Evolutionary conservation across 1,140 invertebrate species (phyloP), one percentile per base, ranked within the genome.

Genomic region (Euura saliciscinereae): DNA sequence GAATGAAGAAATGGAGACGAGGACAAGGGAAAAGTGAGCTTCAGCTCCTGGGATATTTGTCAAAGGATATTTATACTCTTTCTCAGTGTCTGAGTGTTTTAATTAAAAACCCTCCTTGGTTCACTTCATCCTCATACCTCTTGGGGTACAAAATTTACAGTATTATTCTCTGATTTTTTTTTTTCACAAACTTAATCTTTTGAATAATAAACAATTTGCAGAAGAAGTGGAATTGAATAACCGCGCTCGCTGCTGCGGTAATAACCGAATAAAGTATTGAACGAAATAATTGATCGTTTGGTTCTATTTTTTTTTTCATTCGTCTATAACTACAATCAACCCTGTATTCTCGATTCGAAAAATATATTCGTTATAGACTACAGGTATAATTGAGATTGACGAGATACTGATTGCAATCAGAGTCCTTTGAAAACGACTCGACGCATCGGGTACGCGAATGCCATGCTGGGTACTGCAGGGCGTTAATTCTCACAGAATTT

Each of bases 321-420:
- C 28, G 28, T 28, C 28, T 28, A 28, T 28, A 28, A 28, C 28
- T 28, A 28, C 28, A 28, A 28, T 28, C 28, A 28, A 28, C 28
- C 1, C 28, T 28, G 28, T 28, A 28, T 28, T 28, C 28, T 28
- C 28, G 28, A 28, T 28, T 28, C 28, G 28, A 28, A 28, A 28
- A 28, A 28, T 28, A 28, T 28, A 28, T 28, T 28, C 28, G 28
- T 28, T 28, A 28, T 28, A 28, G 28, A 28, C 28, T 28, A 28
- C 28, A 28, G 28, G 28, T 28, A 28, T 59, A n/a, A 59, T 59
- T 59, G 6, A 59, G 13, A 59, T 6, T 5, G 51, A 59, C 51
- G 51, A 59, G 51, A 59, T 59, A 59, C 51, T n/a, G 51, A 59
- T 8, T 59, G 51, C 51, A 59, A 59, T 59, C 51, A 59, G 13